phyloP scores from a whole-genome alignment of 2,113 vertebrate genomes.

The Chelonoidis abingdonii region DNA sequence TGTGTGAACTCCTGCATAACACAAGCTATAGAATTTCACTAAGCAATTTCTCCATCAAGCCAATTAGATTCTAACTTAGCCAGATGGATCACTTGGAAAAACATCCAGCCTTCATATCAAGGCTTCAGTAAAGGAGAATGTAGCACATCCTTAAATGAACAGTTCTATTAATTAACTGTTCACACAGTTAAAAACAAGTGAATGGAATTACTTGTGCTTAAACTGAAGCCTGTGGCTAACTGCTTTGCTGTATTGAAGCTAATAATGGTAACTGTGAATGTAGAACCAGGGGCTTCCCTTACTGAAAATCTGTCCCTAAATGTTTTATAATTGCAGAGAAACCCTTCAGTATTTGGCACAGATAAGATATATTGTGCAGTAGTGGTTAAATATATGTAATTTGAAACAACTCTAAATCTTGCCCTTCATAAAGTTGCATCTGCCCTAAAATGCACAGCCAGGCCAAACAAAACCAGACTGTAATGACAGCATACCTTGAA shows the following conservation, averaged over 20 bases:
- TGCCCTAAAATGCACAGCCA: neutral
- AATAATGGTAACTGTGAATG: neutral
- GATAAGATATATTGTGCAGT: neutral
- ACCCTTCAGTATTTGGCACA: slow-evolving; percentile 15
- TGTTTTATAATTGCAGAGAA: slow-evolving; percentile 13
- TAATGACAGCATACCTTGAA: neutral
- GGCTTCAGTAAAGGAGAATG: neutral
- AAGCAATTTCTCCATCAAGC: neutral
- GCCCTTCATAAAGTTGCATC: neutral
- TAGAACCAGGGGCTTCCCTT: accelerated
- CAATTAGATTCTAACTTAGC: neutral
- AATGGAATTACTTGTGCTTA: neutral
- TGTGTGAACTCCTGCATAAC: neutral
- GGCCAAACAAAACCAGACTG: neutral
- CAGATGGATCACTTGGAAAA: neutral
- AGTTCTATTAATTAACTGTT: neutral
- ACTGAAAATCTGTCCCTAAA: neutral
- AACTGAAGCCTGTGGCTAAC: neutral
- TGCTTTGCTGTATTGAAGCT: neutral
- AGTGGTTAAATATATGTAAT: slow-evolving; percentile 15
- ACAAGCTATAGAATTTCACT: neutral
- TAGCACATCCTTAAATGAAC: neutral
- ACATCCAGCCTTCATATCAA: neutral
- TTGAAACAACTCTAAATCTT: slow-evolving; percentile 21
- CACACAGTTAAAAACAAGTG: neutral